Evolutionary conservation across 2,888 invertebrate genomes (phyloP).

Genomic region (Agonopterix subpropinquella): DNA sequence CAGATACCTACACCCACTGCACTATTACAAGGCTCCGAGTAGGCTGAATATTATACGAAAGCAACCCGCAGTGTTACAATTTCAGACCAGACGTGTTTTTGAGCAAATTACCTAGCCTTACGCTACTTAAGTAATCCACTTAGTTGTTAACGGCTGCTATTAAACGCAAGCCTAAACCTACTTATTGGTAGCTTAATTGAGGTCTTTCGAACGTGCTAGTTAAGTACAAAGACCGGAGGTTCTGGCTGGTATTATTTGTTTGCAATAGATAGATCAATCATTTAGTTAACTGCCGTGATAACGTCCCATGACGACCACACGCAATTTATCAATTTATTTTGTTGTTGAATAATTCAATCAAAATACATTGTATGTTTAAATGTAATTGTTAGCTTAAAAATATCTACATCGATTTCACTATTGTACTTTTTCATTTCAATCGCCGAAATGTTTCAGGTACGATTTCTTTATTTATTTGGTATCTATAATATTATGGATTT

Average conservation of each 20-base stretch:
- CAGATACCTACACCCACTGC: slow-evolving; percentile 24
- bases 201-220: not conserved
- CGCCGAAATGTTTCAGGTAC: too few species aligned
- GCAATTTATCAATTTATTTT: slow-evolving; percentile 6
- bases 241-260: not conserved
- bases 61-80: not conserved
- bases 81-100: not conserved
- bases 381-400: too few species aligned
- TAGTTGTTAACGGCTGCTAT: slow-evolving; percentile 3
- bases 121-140: slow-evolving; percentile 2
- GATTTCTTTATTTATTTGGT: too few species aligned
- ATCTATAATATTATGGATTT: too few species aligned
- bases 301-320: slow-evolving; percentile 3
- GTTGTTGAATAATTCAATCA: not conserved
- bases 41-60: not conserved
- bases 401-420: too few species aligned
- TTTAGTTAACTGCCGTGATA: slow-evolving; percentile 1
- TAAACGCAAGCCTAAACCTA: slow-evolving; percentile 4
- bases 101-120: not conserved
- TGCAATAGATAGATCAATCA: slow-evolving; percentile 4
- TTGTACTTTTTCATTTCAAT: too few species aligned
- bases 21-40: not conserved
- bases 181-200: slow-evolving; percentile 1
- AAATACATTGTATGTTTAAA: not conserved
- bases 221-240: not conserved